Base-by-base conservation (phyloP, 1,140 invertebrate genomes). In the Tetragnatha versicolor region DNA sequence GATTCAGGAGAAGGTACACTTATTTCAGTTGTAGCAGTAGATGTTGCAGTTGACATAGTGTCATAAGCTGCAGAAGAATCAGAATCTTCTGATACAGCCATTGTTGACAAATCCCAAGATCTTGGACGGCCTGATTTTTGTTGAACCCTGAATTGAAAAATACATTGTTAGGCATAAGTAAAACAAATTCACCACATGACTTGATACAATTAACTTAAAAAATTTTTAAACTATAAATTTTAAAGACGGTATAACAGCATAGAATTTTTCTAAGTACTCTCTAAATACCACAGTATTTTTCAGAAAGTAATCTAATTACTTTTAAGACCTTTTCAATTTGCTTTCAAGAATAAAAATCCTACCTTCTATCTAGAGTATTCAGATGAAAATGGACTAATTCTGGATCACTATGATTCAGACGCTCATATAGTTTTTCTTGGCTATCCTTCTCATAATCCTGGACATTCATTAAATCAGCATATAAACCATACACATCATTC, bases 381-480 rank as follows among this genome's bases (percentile, higher is more conserved):
- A 86, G 83, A 86, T 92, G 92, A 83, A 89, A 91, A 7, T 93
- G 93, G 83, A 94, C 91, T 31, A 95, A 84, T 84, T 94, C 93
- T 0, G 93, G 93, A 85, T 94, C 93, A 81, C 92, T 93, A 31
- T 92, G 88, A 33, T 92, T 81, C 86, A 94, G 85, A 0, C 91
- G 89, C 83, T 94, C 93, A 81, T 92, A 92, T 25, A 92, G 89
- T 1, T 91, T 73, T 51, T 79, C 75, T 51, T 81, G 60, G 12
- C 65, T 78, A n/a, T 72, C 70, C 51, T 80, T 80, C 61, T 79
- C 90, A 82, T 94, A 93, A 84, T 95, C 93, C 83, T 93, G 93
- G 2, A 95, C 91, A 84, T 94, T 94, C 89, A 96, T 94, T 27
- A 97, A 86, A 83, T 96, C 94, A 0, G 92, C 93, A 83, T 96